phyloP scores from a whole-genome alignment of 2,888 invertebrate species.

The Galerucella pusilla region DNA sequence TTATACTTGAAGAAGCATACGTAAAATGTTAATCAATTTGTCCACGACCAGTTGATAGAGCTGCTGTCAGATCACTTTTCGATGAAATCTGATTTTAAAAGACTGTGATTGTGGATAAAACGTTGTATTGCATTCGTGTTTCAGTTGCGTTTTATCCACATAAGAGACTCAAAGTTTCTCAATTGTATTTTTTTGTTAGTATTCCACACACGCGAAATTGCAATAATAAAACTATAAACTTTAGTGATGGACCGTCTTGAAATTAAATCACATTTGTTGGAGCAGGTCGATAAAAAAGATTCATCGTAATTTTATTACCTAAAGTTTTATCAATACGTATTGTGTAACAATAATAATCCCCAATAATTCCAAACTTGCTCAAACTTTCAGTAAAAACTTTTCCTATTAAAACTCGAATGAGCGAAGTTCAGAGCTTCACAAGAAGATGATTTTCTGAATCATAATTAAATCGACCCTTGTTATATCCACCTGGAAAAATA shows the following conservation, averaged over 20 bases:
- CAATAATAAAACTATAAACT: background rate
- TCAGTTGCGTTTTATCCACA: too few relatives aligned
- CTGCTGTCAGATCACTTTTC: too few relatives aligned
- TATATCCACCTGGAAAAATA: slow-evolving; percentile 30
- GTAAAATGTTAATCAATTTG: too few relatives aligned
- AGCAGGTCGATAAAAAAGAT: slow-evolving; percentile 25
- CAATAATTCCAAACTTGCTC: slow-evolving; percentile 30
- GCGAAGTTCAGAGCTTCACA: slow-evolving; percentile 12
- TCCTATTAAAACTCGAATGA: slow-evolving; percentile 32
- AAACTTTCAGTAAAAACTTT: slow-evolving; percentile 31
- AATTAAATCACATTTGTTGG: slow-evolving; percentile 25
- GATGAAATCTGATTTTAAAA: too few relatives aligned
- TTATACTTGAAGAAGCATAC: too few relatives aligned
- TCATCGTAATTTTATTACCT: slow-evolving; percentile 31
- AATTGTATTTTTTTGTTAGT: too few relatives aligned
- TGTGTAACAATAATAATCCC: slow-evolving; percentile 37
- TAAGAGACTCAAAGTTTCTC: too few relatives aligned
- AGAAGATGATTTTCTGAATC: slow-evolving; percentile 26
- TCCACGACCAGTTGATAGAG: too few relatives aligned
- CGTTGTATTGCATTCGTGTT: too few relatives aligned
- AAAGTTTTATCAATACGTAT: slow-evolving; percentile 36
- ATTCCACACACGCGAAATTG: background rate
- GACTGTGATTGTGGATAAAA: too few relatives aligned
- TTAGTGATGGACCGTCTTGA: slow-evolving; percentile 12
- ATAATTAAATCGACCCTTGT: slow-evolving; percentile 35